Evolutionary conservation across 2,797 vertebrate species (phyloP).

Genomic region (Poecilia picta): DNA sequence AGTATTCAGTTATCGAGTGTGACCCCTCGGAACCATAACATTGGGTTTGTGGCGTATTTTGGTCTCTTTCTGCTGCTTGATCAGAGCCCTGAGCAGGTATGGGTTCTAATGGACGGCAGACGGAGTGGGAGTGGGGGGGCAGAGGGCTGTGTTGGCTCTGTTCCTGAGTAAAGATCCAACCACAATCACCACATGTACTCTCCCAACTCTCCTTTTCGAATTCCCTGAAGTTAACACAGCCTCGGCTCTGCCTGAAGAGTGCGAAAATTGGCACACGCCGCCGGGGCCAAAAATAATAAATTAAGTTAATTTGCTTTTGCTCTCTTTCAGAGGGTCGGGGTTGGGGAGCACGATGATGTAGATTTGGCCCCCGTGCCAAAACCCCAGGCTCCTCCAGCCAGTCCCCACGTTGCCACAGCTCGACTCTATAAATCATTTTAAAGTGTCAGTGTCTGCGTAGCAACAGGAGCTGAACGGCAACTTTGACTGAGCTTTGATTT

Average conservation of each 20-base stretch:
- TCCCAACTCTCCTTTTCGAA: slow-evolving; percentile 47
- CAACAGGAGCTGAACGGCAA: not conserved
- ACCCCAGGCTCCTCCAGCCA: slow-evolving; percentile 49
- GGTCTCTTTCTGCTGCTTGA: slow-evolving; percentile 48
- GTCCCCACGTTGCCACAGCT: slow-evolving; percentile 51
- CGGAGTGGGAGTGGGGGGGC: not conserved
- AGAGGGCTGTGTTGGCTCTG: slow-evolving; percentile 45
- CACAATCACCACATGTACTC: slow-evolving; percentile 30
- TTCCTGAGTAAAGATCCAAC: slow-evolving; percentile 64
- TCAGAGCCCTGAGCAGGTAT: slow-evolving; percentile 67
- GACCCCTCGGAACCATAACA: slow-evolving; percentile 33
- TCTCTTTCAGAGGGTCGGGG: slow-evolving; percentile 31
- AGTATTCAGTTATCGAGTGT: slow-evolving; percentile 29
- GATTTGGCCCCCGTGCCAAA: slow-evolving; percentile 64
- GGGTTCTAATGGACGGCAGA: slow-evolving; percentile 44
- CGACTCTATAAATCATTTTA: slow-evolving; percentile 50
- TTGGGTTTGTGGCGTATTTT: slow-evolving; percentile 48
- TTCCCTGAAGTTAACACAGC: slow-evolving; percentile 62
- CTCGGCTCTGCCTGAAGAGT: slow-evolving; percentile 52
- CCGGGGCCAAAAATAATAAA: slow-evolving; percentile 79
- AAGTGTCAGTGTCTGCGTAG: not conserved
- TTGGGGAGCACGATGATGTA: slow-evolving; percentile 37
- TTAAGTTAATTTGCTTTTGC: slow-evolving; percentile 72
- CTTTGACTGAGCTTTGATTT: slow-evolving; percentile 1
- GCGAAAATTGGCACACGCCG: slow-evolving; percentile 56